Evolutionary conservation across 2,113 vertebrate genomes (phyloP).

Genomic region (Motacilla tschutschensis): DNA sequence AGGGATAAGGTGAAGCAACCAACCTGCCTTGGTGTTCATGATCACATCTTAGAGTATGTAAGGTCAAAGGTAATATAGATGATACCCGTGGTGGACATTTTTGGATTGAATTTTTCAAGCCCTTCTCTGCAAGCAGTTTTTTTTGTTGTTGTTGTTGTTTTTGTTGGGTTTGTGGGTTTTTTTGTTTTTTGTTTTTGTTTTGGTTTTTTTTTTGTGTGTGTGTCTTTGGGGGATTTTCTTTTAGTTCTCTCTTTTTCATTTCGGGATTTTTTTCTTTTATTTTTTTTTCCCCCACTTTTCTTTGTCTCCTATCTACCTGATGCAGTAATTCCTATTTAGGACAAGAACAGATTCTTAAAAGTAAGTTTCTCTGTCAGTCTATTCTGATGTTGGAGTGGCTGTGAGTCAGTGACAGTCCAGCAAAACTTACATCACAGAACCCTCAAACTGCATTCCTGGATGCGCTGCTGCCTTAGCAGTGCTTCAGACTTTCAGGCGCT

Average conservation of each 20-base stretch:
- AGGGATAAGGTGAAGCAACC: not conserved
- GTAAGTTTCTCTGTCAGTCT: not conserved
- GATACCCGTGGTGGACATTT: not conserved
- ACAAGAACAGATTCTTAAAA: not conserved
- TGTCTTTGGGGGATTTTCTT: not conserved
- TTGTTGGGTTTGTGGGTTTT: too few species aligned
- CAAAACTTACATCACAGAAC: not conserved
- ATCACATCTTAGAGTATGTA: not conserved
- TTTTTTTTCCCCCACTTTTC: not conserved
- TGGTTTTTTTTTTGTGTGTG: too few species aligned
- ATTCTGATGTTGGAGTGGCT: not conserved
- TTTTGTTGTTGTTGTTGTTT: too few species aligned
- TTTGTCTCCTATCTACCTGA: not conserved
- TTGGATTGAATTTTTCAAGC: not conserved
- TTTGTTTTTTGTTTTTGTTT: too few species aligned
- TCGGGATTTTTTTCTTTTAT: fast-evolving
- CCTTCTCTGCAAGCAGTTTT: not conserved
- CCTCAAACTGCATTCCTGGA: not conserved
- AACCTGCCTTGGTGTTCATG: not conserved
- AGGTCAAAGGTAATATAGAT: not conserved
- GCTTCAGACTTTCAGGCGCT: not conserved
- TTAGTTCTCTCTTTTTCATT: not conserved
- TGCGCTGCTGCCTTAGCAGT: not conserved
- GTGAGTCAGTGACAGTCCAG: not conserved
- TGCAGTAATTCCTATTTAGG: not conserved